These are phyloP conservation scores for Catalaphyllia jardinei DNA, from an alignment of 64 coral and sea anemone genomes.

Conservation along the genomic window DNA sequence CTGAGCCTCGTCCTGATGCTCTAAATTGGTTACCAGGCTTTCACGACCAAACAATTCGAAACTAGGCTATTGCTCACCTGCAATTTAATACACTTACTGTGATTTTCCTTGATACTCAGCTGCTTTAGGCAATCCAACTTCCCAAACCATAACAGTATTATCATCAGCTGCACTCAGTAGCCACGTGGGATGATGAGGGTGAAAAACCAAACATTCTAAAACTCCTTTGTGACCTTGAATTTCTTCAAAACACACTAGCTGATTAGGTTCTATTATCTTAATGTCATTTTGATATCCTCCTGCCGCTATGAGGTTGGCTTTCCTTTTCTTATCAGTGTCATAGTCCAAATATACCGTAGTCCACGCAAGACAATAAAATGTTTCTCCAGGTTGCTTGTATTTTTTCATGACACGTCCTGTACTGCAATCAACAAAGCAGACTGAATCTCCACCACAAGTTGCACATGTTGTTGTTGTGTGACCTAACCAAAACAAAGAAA, in stretches of 20 bases:
- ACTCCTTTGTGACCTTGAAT: conserved; percentile 90
- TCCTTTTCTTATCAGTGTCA: conserved; percentile 44
- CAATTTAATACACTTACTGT: conserved; percentile 56
- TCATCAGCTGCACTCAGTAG: conserved; percentile 92
- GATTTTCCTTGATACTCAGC: conserved; percentile 68
- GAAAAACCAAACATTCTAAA: conserved; percentile 90
- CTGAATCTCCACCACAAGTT: conserved; percentile 96
- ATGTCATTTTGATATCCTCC: conserved; percentile 88
- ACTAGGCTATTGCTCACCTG: neutral
- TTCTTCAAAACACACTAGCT: conserved; percentile 95
- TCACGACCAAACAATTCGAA: too few species aligned
- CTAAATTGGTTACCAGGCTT: too few species aligned
- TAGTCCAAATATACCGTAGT: conserved; percentile 80
- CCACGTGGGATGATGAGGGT: conserved; percentile 90
- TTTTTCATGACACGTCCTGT: conserved; percentile 95
- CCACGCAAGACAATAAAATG: conserved; percentile 98
- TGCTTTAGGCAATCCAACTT: conserved; percentile 83
- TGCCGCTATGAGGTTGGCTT: conserved; percentile 82
- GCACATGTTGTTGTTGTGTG: conserved; percentile 89
- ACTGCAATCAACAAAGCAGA: conserved; percentile 97
- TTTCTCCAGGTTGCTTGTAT: conserved; percentile 98
- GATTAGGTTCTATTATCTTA: conserved; percentile 96
- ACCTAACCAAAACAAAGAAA: conserved; percentile 24
- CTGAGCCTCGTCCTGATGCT: too few species aligned
- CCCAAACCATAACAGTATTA: conserved; percentile 87